phyloP scores from a whole-genome alignment of 2,113 vertebrate genomes.

The Anas platyrhynchos region DNA sequence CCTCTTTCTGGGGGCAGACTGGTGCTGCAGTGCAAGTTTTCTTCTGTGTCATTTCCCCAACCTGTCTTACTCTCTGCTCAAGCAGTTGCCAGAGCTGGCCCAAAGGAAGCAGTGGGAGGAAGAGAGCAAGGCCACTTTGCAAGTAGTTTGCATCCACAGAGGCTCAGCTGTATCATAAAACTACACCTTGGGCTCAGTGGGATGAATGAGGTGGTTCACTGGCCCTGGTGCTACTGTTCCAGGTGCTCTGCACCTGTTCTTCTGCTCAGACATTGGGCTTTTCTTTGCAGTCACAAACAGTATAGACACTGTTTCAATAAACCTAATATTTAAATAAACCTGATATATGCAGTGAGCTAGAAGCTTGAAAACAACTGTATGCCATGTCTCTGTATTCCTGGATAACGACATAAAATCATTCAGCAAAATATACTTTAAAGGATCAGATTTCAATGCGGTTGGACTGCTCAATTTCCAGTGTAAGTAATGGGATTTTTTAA shows the following conservation, averaged over 20 bases:
- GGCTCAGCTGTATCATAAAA: neutral
- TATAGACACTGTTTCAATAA: neutral
- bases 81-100: neutral
- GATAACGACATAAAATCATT: neutral
- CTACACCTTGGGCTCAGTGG: neutral
- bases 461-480: neutral
- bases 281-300: neutral
- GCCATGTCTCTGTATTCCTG: neutral
- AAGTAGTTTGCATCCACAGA: neutral
- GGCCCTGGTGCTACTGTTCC: neutral
- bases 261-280: conserved; percentile 13
- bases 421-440: neutral
- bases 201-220: conserved; percentile 37
- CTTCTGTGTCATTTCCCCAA: neutral
- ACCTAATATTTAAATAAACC: neutral
- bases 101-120: neutral
- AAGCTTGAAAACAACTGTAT: neutral
- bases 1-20: neutral
- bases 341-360: neutral
- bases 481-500: neutral
- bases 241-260: conserved; percentile 45
- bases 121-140: neutral
- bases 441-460: neutral
- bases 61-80: neutral
- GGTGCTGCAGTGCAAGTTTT: neutral